phyloP scores from a whole-genome alignment of 2,113 vertebrate genomes.

The Rhodinocichla rosea region DNA sequence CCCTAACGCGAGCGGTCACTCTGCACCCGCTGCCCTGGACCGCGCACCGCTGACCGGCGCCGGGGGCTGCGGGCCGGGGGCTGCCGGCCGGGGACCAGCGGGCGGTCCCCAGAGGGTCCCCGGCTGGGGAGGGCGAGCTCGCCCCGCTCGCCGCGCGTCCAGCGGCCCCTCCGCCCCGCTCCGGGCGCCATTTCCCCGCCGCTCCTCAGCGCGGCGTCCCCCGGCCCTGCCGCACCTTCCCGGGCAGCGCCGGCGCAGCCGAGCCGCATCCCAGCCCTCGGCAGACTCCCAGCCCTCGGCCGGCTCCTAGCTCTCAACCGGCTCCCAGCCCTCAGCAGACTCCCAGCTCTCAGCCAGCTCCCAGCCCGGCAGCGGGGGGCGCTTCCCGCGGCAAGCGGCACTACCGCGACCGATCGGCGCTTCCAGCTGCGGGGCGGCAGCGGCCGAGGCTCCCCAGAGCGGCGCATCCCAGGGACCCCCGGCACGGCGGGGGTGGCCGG shows the following conservation, averaged over 20 bases:
- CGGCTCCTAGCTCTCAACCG: background rate
- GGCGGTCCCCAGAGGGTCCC: background rate
- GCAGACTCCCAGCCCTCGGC: background rate
- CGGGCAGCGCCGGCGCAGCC: background rate
- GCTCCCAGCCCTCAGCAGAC: background rate
- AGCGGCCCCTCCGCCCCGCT: background rate
- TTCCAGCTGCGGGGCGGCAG: background rate
- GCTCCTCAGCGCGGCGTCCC: slow-evolving; percentile 17
- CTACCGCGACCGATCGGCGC: background rate
- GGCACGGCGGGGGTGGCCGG: background rate
- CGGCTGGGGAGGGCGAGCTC: background rate
- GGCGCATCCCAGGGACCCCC: background rate
- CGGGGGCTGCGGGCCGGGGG: too few species aligned
- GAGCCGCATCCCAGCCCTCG: background rate
- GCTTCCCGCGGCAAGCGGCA: background rate
- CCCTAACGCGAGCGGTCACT: background rate
- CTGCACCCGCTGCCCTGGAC: accelerated
- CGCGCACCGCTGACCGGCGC: background rate
- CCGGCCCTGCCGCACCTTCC: background rate
- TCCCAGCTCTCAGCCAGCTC: background rate
- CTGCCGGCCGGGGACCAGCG: background rate
- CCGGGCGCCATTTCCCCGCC: slow-evolving; percentile 15
- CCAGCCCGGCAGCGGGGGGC: background rate
- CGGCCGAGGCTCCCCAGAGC: background rate
- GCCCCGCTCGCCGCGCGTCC: background rate